These are phyloP conservation scores for Anas platyrhynchos DNA, from an alignment of 2,113 vertebrate genomes.

Conservation along the genomic window DNA sequence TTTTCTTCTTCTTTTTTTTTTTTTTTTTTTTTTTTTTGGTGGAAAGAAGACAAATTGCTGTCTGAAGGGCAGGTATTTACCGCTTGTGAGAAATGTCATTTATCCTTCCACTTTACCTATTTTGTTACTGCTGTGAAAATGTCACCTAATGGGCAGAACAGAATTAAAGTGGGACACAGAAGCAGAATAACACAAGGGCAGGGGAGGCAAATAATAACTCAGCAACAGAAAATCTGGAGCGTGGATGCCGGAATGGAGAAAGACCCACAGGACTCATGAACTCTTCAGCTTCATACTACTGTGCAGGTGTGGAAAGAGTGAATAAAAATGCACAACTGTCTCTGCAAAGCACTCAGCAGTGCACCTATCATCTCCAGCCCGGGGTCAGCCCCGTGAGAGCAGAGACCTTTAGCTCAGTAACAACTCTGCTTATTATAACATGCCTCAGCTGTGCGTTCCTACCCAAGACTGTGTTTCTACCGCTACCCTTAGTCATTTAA, in stretches of 20 bases:
- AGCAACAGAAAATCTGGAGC: conserved; percentile 23
- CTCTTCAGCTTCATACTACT: conserved; percentile 1
- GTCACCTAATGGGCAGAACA: conserved; percentile 26
- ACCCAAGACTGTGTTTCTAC: not conserved
- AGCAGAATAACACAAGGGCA: conserved; percentile 12
- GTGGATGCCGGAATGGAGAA: not conserved
- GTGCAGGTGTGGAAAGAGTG: conserved; percentile 42
- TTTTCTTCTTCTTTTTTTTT: rapidly evolving
- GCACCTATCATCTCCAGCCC: not conserved
- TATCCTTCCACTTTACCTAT: conserved; percentile 36
- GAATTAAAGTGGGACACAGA: conserved; percentile 37
- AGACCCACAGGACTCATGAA: conserved; percentile 10
- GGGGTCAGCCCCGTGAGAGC: not conserved
- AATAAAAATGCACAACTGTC: not conserved
- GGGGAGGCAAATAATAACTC: conserved; percentile 6
- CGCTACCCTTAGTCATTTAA: not conserved
- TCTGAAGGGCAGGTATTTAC: conserved; percentile 46
- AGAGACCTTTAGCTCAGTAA: conserved; percentile 51
- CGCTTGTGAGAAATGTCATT: conserved; percentile 56
- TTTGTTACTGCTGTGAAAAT: conserved; percentile 48
- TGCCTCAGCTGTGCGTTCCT: not conserved
- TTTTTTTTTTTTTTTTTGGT: not conserved
- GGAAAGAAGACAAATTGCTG: conserved; percentile 17
- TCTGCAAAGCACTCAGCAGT: conserved; percentile 25
- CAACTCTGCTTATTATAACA: conserved; percentile 40